Base-by-base conservation (phyloP, 2,113 vertebrate species). In the Pterophyllum scalare region DNA sequence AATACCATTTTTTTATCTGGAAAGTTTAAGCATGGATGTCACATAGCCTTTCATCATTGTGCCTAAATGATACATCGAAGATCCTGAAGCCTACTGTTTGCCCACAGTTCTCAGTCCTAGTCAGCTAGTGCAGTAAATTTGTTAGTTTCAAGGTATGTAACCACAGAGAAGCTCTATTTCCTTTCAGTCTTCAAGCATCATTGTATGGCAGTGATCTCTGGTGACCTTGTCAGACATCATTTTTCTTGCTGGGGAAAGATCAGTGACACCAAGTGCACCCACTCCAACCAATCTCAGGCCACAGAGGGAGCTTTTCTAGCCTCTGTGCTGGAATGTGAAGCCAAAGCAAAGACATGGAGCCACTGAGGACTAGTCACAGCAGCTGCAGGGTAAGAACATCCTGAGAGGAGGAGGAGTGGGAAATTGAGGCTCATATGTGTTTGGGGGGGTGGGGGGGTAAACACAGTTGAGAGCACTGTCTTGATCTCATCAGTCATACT, bases 401-500 rank as follows among this genome's bases (percentile, higher is more conserved):
- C 84, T 60, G 67, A 46, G 81, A 89, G 84, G 80, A 84, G 62
- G 84, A 83, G 70, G 78, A 77, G 81, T 46, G 84, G 88, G 83
- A 90, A 90, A 91, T 87, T 80, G 82, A 91, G 52, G 80, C 77
- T 84, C 9, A 81, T 20, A 70, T 15, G 70, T 35, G 33, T 74
- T 17, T 24, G 64, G 67, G 56, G 61, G 56, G 64, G 72, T 60
- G 56, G 59, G 83, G 84, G 81, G 77, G 77, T 75, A 79, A 91
- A 84, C 38, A 56, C 75, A 79, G 89, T 87, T 88, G 89, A 92
- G 77, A 92, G 90, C 86, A 86, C 79, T 49, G 92, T 81, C 87
- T 92, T 92, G 92, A 95, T 91, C 89, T 93, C 94, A 94, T 94
- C 91, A 93, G 86, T 95, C 93, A 93, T 92, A 91, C 90, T 92